Percentiles rank a stretch among this genome's conserved stretches.
phyloP scores from a whole-genome alignment of 2,888 invertebrate species.

The Colostygia pectinataria region DNA sequence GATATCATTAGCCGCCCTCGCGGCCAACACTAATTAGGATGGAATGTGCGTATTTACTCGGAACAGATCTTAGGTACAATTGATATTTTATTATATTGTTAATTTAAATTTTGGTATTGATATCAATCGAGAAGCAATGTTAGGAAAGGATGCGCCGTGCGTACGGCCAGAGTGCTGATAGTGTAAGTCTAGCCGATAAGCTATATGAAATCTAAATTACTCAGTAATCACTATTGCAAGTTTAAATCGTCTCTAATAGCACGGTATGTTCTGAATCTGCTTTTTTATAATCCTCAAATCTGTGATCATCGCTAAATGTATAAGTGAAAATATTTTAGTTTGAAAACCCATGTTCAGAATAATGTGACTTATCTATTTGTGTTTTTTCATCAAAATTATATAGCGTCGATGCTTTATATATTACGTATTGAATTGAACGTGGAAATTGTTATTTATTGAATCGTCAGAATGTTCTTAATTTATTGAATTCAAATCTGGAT shows the following conservation, averaged over 20 bases:
- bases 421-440: slow-evolving; percentile 61
- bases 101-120: slow-evolving; percentile 80
- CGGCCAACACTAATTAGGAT: slow-evolving; percentile 63
- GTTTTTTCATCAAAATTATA: slow-evolving; percentile 62
- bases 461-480: slow-evolving; percentile 77
- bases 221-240: slow-evolving; percentile 80
- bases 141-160: slow-evolving; percentile 65
- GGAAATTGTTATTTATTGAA: slow-evolving; percentile 81
- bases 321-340: slow-evolving; percentile 76
- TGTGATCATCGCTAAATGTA: slow-evolving; percentile 81
- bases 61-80: slow-evolving; percentile 83
- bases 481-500: slow-evolving; percentile 79
- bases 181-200: slow-evolving; percentile 78
- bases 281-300: slow-evolving; percentile 81
- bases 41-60: slow-evolving; percentile 75
- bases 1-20: slow-evolving; percentile 48
- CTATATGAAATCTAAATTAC: slow-evolving; percentile 80
- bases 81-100: slow-evolving; percentile 83
- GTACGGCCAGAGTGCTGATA: slow-evolving; percentile 74
- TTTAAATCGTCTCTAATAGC: slow-evolving; percentile 79
- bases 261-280: slow-evolving; percentile 81
- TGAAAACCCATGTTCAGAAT: slow-evolving; percentile 62
- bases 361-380: slow-evolving; percentile 50
- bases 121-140: slow-evolving; percentile 80
- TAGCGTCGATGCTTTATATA: slow-evolving; percentile 60